Evolutionary conservation across 2,888 invertebrate genomes (phyloP).

Genomic region (Diaphora mendica): DNA sequence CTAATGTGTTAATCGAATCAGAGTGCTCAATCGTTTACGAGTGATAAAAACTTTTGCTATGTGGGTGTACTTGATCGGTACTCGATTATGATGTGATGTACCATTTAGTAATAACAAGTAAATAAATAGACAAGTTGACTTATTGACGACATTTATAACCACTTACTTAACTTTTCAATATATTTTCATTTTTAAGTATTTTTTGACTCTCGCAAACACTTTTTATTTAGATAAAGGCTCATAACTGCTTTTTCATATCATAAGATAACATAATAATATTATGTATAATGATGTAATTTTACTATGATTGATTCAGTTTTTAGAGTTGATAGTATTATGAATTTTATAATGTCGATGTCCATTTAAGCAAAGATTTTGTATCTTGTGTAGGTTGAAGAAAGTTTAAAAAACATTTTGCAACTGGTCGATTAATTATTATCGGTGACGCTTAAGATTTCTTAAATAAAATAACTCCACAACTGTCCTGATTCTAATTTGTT

Average conservation of each 20-base stretch:
- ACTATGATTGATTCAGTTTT: too few relatives aligned
- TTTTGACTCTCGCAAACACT: too few relatives aligned
- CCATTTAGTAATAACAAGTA: not conserved
- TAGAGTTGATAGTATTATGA: too few relatives aligned
- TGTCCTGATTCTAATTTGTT: too few relatives aligned
- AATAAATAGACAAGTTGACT: not conserved
- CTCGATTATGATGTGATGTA: not conserved
- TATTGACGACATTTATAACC: not conserved
- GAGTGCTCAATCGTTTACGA: conserved; percentile 29
- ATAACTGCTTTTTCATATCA: not conserved
- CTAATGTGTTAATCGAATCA: conserved; percentile 25
- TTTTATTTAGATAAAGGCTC: not conserved
- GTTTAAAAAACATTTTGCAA: not conserved
- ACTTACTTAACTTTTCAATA: not conserved
- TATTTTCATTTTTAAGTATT: too few relatives aligned
- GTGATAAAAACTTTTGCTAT: conserved; percentile 32
- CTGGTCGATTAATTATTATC: too few relatives aligned
- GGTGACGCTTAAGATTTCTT: too few relatives aligned
- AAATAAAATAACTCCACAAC: too few relatives aligned
- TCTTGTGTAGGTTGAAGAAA: not conserved
- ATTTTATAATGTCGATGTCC: not conserved
- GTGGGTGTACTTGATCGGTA: conserved; percentile 24
- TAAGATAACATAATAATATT: not conserved
- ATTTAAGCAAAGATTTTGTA: not conserved
- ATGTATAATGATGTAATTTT: too few relatives aligned